These are phyloP conservation scores for Leucophenga varia DNA, from an alignment of 1,140 invertebrate species.

Conservation along the genomic window DNA sequence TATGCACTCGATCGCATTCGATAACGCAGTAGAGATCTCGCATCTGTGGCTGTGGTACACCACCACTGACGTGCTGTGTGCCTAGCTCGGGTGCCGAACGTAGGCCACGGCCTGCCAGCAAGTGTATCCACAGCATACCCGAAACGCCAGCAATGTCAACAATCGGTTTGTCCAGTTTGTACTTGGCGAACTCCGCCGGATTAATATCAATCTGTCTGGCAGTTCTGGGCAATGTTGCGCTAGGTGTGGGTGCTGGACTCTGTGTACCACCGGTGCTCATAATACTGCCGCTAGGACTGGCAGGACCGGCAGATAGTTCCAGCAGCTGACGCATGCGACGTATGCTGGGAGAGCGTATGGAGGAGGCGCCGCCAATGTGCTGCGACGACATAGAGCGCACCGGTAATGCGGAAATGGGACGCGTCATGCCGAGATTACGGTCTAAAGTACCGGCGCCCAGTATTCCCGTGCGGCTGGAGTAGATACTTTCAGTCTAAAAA, in stretches of 20 bases:
- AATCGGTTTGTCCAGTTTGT: conserved; percentile 81
- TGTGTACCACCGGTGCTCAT: conserved; percentile 62
- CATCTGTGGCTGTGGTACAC: conserved; percentile 51
- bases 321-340: conserved; percentile 77
- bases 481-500: conserved; percentile 64
- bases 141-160: conserved; percentile 70
- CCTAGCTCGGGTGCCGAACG: conserved; percentile 70
- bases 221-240: conserved; percentile 71
- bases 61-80: conserved; percentile 22
- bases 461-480: conserved; percentile 59
- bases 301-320: conserved; percentile 66
- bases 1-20: conserved; percentile 95
- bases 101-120: conserved; percentile 85
- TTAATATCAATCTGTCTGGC: conserved; percentile 82
- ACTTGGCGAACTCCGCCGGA: conserved; percentile 90
- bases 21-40: conserved; percentile 93
- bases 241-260: conserved; percentile 70
- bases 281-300: conserved; percentile 58
- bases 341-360: conserved; percentile 69
- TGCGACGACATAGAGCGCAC: conserved; percentile 69
- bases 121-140: conserved; percentile 87
- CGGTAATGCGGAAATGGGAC: conserved; percentile 58
- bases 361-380: conserved; percentile 61
- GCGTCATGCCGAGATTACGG: conserved; percentile 57
- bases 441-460: conserved; percentile 60